A percentile compares a stretch with the other conserved stretches of the same genome.
Evolutionary conservation across 2,113 vertebrate genomes (phyloP).

Genomic region (Spheniscus mendiculus): DNA sequence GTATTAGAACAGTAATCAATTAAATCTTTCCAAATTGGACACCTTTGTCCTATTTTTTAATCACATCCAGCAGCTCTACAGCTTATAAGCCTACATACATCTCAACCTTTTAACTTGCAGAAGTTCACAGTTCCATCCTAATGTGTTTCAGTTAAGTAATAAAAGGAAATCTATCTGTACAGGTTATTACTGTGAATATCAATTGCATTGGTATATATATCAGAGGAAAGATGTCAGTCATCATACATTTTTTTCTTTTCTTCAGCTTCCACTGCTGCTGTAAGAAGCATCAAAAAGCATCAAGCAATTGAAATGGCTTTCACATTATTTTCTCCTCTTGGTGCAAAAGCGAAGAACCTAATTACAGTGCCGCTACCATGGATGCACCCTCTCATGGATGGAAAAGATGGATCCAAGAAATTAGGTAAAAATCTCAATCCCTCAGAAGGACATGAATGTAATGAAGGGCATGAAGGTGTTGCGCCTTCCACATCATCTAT

Average conservation of each 20-base stretch:
- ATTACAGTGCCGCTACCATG: not conserved
- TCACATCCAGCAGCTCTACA: not conserved
- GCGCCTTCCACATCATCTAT: not conserved
- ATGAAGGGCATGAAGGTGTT: not conserved
- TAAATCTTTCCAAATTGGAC: not conserved
- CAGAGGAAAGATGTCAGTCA: not conserved
- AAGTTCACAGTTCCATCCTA: not conserved
- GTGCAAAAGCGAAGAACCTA: not conserved
- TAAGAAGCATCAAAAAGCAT: not conserved
- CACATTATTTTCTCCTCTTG: not conserved
- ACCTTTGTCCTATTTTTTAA: not conserved
- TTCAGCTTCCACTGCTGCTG: not conserved
- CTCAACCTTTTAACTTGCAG: not conserved
- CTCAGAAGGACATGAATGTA: not conserved
- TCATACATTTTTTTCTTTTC: not conserved
- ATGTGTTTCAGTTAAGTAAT: not conserved
- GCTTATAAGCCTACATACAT: not conserved
- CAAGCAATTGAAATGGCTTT: conserved; percentile 20
- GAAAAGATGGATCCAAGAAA: not conserved
- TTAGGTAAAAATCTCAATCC: not conserved
- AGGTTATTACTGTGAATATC: not conserved
- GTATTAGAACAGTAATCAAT: not conserved
- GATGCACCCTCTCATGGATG: not conserved
- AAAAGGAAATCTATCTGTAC: not conserved
- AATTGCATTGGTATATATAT: not conserved